Conservation (phyloP, 2,797 vertebrate genomes). For the Pelochelys cantorii region DNA sequence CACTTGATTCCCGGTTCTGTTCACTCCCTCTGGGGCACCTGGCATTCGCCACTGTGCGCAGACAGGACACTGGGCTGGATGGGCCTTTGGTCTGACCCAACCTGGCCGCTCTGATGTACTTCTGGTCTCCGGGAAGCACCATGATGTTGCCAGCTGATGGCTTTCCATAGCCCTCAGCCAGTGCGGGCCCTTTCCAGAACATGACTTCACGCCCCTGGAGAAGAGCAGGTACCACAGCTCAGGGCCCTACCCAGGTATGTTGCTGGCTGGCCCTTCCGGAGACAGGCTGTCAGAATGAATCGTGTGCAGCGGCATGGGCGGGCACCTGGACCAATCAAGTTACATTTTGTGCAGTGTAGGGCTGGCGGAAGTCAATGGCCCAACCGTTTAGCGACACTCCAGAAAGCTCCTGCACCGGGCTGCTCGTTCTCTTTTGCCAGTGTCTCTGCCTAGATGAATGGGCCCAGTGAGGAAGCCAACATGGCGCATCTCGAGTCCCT, state of each 20-base stretch:
- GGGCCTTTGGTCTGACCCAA: too few species aligned
- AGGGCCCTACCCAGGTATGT: neutral
- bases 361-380: constrained; percentile 47
- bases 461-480: neutral
- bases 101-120: too few species aligned
- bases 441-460: neutral
- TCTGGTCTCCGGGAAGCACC: neutral
- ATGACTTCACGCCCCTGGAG: too few species aligned
- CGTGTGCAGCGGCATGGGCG: neutral
- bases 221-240: accelerated
- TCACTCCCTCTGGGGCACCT: too few species aligned
- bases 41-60: too few species aligned
- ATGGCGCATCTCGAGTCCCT: neutral
- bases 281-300: constrained; percentile 54
- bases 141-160: neutral
- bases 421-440: neutral
- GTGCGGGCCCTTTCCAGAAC: neutral
- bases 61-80: too few species aligned
- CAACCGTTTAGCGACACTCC: constrained; percentile 15
- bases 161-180: too few species aligned
- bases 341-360: constrained; percentile 9
- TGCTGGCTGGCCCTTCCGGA: constrained; percentile 24
- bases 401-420: neutral
- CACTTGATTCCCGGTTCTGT: too few species aligned
- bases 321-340: constrained; percentile 47